Conservation (phyloP, 2,113 vertebrate species). For the Pomatostomus ruficeps region DNA sequence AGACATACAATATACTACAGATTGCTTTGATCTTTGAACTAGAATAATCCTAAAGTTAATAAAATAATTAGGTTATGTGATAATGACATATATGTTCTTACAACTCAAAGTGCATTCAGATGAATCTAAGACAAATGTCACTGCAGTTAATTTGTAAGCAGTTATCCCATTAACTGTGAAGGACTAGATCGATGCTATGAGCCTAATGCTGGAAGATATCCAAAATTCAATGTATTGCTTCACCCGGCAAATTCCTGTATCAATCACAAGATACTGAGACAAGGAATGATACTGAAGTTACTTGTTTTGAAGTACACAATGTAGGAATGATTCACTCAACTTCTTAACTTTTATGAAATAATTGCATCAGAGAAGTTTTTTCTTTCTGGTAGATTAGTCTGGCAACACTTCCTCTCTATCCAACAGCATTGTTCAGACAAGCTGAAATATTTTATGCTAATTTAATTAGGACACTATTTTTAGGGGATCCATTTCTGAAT, state of each 20-base stretch:
- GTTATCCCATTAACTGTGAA: not conserved
- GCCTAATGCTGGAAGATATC: not conserved
- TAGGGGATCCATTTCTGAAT: not conserved
- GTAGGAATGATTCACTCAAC: not conserved
- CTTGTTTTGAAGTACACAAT: not conserved
- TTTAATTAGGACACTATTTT: not conserved
- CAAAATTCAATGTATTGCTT: not conserved
- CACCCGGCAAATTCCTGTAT: not conserved
- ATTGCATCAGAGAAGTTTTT: not conserved
- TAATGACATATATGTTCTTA: not conserved
- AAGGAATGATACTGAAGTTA: not conserved
- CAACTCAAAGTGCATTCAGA: not conserved
- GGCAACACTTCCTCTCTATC: not conserved
- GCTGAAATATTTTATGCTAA: not conserved
- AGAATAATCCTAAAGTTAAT: not conserved
- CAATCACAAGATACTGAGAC: not conserved
- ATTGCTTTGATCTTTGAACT: not conserved
- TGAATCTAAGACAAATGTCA: not conserved
- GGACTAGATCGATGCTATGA: not conserved
- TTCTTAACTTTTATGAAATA: not conserved
- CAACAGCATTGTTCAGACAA: not conserved
- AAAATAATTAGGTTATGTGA: not conserved
- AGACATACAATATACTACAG: not conserved
- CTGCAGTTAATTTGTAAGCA: not conserved
- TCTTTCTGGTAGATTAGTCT: not conserved